These are phyloP conservation scores for Colius striatus DNA, from an alignment of 2,113 vertebrate species.

Conservation along the genomic window DNA sequence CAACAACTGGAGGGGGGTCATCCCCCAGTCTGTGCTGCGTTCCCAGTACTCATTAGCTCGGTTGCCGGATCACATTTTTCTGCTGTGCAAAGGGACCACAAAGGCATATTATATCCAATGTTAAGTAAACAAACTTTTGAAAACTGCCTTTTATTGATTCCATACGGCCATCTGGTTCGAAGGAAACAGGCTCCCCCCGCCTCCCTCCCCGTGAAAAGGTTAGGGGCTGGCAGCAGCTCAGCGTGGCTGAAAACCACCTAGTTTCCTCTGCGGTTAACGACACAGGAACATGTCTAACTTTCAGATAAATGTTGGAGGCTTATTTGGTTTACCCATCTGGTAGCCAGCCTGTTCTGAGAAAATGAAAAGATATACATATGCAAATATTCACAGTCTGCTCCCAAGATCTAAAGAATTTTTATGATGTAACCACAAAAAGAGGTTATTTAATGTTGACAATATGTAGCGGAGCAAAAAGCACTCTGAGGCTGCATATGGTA, in stretches of 20 bases:
- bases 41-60: background rate
- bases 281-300: slow-evolving; percentile 31
- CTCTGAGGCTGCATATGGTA: background rate
- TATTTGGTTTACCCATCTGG: slow-evolving; percentile 77
- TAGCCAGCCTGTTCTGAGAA: slow-evolving; percentile 76
- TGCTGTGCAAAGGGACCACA: slow-evolving; percentile 44
- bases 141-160: slow-evolving; percentile 69
- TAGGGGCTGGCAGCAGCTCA: slow-evolving; percentile 57
- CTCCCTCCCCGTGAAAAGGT: slow-evolving; percentile 61
- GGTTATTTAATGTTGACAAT: slow-evolving; percentile 38
- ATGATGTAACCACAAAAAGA: slow-evolving; percentile 44
- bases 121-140: slow-evolving; percentile 78
- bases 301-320: slow-evolving; percentile 65
- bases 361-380: slow-evolving; percentile 64
- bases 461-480: slow-evolving; percentile 39
- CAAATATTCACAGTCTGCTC: slow-evolving; percentile 60
- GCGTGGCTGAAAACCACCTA: slow-evolving; percentile 72
- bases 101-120: slow-evolving; percentile 60
- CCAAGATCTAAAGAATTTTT: slow-evolving; percentile 67
- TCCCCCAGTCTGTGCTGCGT: background rate
- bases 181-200: slow-evolving; percentile 33
- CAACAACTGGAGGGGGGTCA: background rate
- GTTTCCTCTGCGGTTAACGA: slow-evolving; percentile 59
- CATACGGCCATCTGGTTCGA: slow-evolving; percentile 73
- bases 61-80: slow-evolving; percentile 43